These are phyloP conservation scores for Spea bombifrons DNA, from an alignment of 2,113 vertebrate species.

Conservation along the genomic window DNA sequence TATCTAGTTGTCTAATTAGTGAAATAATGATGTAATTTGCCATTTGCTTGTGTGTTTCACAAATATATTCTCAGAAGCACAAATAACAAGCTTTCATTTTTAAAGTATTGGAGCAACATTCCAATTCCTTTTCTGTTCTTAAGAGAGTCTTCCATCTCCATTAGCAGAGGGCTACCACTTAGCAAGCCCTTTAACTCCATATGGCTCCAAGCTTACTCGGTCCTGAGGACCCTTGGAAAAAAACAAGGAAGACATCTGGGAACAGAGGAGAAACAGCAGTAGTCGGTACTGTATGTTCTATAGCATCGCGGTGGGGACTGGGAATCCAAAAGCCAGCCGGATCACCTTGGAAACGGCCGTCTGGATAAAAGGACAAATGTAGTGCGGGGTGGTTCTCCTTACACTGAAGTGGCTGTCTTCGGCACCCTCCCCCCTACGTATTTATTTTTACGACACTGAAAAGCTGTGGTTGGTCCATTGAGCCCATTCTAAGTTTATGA, in stretches of 20 bases:
- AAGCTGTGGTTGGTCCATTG: constrained; percentile 15
- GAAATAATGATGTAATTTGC: no score
- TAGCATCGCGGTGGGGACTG: constrained; percentile 54
- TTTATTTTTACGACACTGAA: constrained; percentile 36
- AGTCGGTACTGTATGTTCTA: constrained; percentile 53
- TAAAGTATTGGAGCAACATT: no score
- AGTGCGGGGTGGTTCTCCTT: constrained; percentile 30
- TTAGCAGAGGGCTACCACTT: constrained; percentile 14
- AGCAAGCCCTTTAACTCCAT: constrained; percentile 65
- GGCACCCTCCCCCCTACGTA: constrained; percentile 30
- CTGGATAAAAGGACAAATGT: constrained; percentile 47
- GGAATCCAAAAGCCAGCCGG: constrained; percentile 45
- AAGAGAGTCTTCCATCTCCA: neutral
- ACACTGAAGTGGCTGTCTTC: constrained; percentile 42
- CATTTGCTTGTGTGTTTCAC: no score
- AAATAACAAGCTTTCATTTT: no score
- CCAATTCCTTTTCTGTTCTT: no score
- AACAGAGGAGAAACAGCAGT: constrained; percentile 60
- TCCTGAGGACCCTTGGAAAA: constrained; percentile 57
- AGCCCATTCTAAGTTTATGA: constrained; percentile 50
- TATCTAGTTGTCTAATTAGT: no score
- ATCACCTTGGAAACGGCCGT: constrained; percentile 65
- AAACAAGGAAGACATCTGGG: constrained; percentile 78
- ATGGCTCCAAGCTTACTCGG: constrained; percentile 64
- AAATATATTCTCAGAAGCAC: no score